phyloP scores from a whole-genome alignment of 2,113 vertebrate species.

The Rousettus leschenaultii region DNA sequence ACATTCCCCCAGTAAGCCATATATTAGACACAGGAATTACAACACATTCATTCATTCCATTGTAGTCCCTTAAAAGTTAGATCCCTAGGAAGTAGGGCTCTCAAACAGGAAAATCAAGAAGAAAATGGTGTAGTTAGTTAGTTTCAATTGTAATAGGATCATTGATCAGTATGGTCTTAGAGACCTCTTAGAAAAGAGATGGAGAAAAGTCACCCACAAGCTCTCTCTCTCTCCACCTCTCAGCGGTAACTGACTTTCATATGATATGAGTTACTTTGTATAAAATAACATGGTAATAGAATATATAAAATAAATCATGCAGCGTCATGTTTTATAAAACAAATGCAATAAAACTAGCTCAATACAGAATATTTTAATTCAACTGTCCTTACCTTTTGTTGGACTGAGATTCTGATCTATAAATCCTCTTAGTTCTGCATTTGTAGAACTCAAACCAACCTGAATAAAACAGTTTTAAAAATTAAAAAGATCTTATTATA shows the following conservation, averaged over 20 bases:
- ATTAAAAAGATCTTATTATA: constrained; percentile 47
- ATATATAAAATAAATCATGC: not conserved
- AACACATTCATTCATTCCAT: not conserved
- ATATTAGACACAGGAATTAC: not conserved
- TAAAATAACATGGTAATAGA: not conserved
- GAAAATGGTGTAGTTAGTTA: not conserved
- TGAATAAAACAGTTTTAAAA: constrained; percentile 80
- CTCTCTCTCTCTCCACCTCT: not conserved
- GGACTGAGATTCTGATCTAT: constrained; percentile 85
- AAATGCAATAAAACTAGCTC: constrained; percentile 22
- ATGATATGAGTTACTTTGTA: not conserved
- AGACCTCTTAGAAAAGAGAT: not conserved
- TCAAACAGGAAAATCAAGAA: not conserved
- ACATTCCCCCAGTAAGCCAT: not conserved
- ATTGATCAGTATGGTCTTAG: not conserved
- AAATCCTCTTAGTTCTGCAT: constrained; percentile 84
- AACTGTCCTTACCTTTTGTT: constrained; percentile 83
- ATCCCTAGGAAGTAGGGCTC: not conserved
- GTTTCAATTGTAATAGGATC: not conserved
- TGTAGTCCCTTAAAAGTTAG: not conserved
- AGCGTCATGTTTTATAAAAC: constrained; percentile 1
- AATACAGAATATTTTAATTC: constrained; percentile 49
- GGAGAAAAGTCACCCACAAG: not conserved
- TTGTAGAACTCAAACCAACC: constrained; percentile 83
- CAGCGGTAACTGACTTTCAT: not conserved